These are phyloP conservation scores for Coccyzus lansbergi DNA, from an alignment of 2,797 vertebrate genomes.

Conservation along the genomic window DNA sequence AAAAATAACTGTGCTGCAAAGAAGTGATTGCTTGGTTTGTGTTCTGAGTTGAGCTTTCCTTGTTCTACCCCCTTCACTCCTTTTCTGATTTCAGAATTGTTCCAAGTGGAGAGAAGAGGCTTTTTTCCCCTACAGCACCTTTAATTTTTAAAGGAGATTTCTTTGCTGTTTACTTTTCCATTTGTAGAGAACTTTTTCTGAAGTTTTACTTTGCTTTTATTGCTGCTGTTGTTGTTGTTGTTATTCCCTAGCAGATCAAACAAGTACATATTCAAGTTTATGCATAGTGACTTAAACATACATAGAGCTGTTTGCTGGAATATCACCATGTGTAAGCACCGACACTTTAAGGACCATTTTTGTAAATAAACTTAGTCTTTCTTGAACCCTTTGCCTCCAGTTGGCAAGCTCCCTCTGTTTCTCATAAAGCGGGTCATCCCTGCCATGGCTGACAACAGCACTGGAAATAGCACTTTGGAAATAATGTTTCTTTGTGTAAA, in stretches of 20 bases:
- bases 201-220: not conserved
- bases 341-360: not conserved
- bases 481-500: not conserved
- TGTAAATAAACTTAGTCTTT: not conserved
- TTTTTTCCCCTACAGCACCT: not conserved
- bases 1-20: not conserved
- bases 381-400: not conserved
- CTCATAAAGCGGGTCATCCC: not conserved
- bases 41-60: not conserved
- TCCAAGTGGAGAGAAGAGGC: not conserved
- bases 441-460: not conserved
- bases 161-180: not conserved
- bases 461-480: not conserved
- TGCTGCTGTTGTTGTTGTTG: not conserved
- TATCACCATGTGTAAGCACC: not conserved
- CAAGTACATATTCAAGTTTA: not conserved
- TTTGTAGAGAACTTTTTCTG: not conserved
- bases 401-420: not conserved
- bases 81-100: conserved; percentile 5
- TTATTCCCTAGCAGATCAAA: not conserved
- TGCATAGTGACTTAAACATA: not conserved
- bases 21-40: conserved; percentile 37
- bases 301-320: not conserved
- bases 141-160: not conserved
- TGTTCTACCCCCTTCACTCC: not conserved